These are phyloP conservation scores for Polyergus mexicanus DNA, from an alignment of 1,140 invertebrate genomes.

Conservation along the genomic window DNA sequence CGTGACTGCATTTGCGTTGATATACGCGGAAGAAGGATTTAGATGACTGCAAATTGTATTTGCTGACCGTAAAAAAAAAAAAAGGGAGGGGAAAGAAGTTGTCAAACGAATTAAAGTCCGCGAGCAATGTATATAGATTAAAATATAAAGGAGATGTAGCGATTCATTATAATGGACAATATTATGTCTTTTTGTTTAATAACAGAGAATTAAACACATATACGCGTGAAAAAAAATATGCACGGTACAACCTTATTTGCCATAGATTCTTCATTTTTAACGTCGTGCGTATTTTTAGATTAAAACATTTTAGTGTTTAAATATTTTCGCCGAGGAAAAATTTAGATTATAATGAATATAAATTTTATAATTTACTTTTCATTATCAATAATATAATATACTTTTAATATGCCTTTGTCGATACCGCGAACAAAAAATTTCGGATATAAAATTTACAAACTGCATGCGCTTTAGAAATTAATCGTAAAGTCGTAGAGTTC, in stretches of 20 bases:
- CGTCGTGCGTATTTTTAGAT: too few species aligned
- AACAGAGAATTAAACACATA: background rate
- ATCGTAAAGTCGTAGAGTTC: background rate
- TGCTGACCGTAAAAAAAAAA: conserved; percentile 61
- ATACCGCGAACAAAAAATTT: background rate
- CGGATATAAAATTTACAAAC: background rate
- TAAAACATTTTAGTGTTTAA: too few species aligned
- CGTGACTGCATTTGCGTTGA: conserved; percentile 10
- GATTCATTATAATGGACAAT: background rate
- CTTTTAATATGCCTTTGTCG: background rate
- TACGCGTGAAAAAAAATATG: conserved; percentile 1
- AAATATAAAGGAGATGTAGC: conserved; percentile 9
- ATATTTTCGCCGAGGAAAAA: too few species aligned
- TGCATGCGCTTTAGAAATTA: background rate
- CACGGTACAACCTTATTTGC: too few species aligned
- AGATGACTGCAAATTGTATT: conserved; percentile 20
- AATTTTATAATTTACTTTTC: too few species aligned
- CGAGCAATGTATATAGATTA: background rate
- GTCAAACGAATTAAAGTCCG: background rate
- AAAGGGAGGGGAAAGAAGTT: conserved; percentile 10
- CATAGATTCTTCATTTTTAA: background rate
- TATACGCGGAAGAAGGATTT: conserved; percentile 30
- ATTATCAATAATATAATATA: background rate
- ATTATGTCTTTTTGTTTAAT: background rate
- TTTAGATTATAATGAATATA: too few species aligned